Base-by-base conservation (phyloP, 1,140 invertebrate species). In the Stegodyphus mimosarum region DNA sequence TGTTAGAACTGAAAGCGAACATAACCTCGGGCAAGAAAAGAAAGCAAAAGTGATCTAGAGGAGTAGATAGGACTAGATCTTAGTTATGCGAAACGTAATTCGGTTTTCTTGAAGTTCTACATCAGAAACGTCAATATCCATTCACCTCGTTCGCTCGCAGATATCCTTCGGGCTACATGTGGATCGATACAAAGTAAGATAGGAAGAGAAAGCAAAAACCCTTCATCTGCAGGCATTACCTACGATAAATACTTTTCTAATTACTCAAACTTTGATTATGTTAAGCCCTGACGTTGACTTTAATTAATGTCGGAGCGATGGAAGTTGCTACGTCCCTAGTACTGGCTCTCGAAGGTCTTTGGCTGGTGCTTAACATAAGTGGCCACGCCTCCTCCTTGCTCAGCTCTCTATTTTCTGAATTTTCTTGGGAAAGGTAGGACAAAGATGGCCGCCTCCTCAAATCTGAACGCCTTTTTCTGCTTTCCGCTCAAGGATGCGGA, bases 211-310 rank as follows among this genome's bases (percentile, higher is more conserved):
- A 83, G 80, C 80, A 83, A 83, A 83, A 83, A 83, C 55, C 80
- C 52, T 83, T 74, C 70, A 83, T 66, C 69, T 81, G 70, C 78
- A 81, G 78, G 70, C 80, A 74, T 83, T 74, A 73, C 80, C 48
- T 64, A 74, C 80, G 78, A 83, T 73, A 83, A 83, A 83, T 83
- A 83, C 80, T 83, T 73, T 69, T 81, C 80, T 83, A 83, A 83
- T 83, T 83, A 67, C 80, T 83, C 70, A 83, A 83, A 83, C 80
- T 83, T 83, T 83, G 80, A 83, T 83, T 83, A 83, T 83, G 80
- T 83, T 83, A 83, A 83, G 80, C 80, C 71, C 80, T 74, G 80
- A 83, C 80, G 71, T 83, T 83, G 80, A 67, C 80, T 83, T 83
- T 83, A 83, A 83, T 83, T 83, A 83, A 83, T 83, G 80, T 83